phyloP scores from a whole-genome alignment of 2,797 vertebrate genomes.

The Scolopax rusticola region DNA sequence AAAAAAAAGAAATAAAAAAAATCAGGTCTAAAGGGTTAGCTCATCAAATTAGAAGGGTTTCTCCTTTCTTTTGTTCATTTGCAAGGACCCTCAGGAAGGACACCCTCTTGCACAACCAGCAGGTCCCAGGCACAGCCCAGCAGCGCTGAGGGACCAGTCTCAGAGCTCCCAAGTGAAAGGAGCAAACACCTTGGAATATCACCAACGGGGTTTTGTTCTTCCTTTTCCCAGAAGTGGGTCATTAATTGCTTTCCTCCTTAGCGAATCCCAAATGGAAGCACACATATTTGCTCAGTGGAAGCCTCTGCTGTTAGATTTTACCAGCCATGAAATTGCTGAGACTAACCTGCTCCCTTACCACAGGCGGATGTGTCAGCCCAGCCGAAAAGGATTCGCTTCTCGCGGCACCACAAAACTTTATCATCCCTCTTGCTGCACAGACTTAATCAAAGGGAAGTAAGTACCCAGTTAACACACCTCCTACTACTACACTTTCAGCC shows the following conservation, averaged over 20 bases:
- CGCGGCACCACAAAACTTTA: background rate
- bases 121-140: background rate
- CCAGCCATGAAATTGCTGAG: background rate
- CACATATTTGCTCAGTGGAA: background rate
- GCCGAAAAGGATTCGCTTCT: background rate
- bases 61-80: background rate
- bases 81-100: background rate
- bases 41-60: background rate
- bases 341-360: background rate
- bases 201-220: accelerated
- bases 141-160: accelerated
- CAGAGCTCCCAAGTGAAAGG: accelerated
- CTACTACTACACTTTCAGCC: background rate
- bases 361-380: background rate
- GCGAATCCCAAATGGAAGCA: background rate
- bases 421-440: background rate
- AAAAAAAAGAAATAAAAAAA: background rate
- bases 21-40: background rate
- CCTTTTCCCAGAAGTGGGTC: background rate
- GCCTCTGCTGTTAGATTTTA: background rate
- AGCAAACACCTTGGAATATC: background rate
- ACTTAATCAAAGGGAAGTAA: background rate
- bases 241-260: background rate
- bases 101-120: background rate
- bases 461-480: background rate